Conservation (phyloP, 2,797 vertebrate species). For the Artibeus lituratus region DNA sequence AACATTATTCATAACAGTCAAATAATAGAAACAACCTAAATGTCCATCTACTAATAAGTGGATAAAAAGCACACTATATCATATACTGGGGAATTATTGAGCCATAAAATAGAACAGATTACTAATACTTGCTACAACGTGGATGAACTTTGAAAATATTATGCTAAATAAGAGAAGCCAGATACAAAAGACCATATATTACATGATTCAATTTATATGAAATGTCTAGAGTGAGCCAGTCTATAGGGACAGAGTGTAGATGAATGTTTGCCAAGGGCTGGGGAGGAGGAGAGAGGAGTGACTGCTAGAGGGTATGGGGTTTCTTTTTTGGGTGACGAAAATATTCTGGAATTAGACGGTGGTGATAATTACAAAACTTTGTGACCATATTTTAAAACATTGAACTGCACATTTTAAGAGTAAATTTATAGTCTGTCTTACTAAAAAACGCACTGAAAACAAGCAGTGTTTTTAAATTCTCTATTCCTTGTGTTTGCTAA, state of each 20-base stretch:
- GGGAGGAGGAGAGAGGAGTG: background rate
- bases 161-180: background rate
- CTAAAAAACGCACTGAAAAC: background rate
- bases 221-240: background rate
- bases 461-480: background rate
- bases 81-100: background rate
- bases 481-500: background rate
- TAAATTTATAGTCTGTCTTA: background rate
- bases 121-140: no score
- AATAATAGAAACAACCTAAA: background rate
- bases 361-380: background rate
- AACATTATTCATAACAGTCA: background rate
- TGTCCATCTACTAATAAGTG: background rate
- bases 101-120: background rate
- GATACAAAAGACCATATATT: background rate
- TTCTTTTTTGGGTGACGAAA: background rate
- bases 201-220: background rate
- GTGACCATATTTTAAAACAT: background rate
- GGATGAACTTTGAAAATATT: background rate
- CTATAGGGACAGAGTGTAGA: background rate
- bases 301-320: background rate
- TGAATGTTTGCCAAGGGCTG: rapidly evolving
- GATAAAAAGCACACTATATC: background rate
- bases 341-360: background rate
- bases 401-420: background rate